Conservation (phyloP, 2,113 vertebrate genomes). For the Semicossyphus pulcher region DNA sequence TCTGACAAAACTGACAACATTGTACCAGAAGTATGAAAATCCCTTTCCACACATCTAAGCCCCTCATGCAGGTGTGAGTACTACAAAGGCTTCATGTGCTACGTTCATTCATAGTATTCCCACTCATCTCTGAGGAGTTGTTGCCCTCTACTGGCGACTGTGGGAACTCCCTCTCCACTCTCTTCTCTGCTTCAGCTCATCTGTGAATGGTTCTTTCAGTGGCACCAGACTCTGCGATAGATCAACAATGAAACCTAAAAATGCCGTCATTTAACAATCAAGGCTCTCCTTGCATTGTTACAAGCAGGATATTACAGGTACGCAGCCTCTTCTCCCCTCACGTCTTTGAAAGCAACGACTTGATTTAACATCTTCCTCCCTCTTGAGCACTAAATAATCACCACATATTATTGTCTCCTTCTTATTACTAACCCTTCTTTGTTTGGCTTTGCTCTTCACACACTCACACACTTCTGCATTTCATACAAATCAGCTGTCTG, state of each 20-base stretch:
- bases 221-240: conserved; percentile 10
- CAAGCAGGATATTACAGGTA: neutral
- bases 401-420: neutral
- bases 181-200: neutral
- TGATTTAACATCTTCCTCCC: neutral
- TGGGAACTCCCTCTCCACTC: conserved; percentile 31
- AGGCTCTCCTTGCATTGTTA: neutral
- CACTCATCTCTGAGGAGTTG: conserved; percentile 65
- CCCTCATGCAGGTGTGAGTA: conserved; percentile 53
- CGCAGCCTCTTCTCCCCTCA: neutral
- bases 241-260: conserved; percentile 11
- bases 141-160: conserved; percentile 80
- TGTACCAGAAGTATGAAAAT: conserved; percentile 24
- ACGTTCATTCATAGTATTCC: conserved; percentile 54
- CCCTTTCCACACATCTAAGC: conserved; percentile 34
- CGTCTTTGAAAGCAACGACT: neutral
- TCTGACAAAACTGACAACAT: neutral
- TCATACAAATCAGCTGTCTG: conserved; percentile 54
- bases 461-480: conserved; percentile 29
- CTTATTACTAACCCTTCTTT: conserved; percentile 22
- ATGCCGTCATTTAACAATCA: neutral
- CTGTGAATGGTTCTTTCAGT: neutral
- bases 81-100: conserved; percentile 43
- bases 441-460: conserved; percentile 13
- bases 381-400: neutral